Percentiles rank a stretch among this genome's conserved stretches.
These are phyloP conservation scores for Parthenolecanium corni DNA, from an alignment of 2,888 invertebrate genomes.

Conservation along the genomic window DNA sequence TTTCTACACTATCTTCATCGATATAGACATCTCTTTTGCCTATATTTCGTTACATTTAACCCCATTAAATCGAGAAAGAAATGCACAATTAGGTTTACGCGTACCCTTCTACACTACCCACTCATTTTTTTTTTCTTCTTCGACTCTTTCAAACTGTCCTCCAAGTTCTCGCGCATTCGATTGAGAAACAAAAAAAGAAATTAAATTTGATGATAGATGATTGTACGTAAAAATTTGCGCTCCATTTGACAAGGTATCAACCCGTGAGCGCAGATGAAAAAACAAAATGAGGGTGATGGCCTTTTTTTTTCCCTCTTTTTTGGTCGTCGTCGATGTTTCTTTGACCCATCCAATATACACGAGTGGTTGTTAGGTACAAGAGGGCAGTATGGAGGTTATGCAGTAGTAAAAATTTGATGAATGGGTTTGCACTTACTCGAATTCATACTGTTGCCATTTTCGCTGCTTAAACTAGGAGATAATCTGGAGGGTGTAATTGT, in stretches of 20 bases:
- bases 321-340: too few relatives aligned
- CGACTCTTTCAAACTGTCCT: too few relatives aligned
- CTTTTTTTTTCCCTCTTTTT: too few relatives aligned
- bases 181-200: not conserved
- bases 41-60: slow-evolving; percentile 4
- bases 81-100: too few relatives aligned
- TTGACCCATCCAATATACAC: not conserved
- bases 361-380: not conserved
- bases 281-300: too few relatives aligned
- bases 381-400: not conserved
- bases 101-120: too few relatives aligned
- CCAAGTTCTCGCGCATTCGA: not conserved
- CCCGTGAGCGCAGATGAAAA: too few relatives aligned
- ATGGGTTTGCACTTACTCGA: slow-evolving; percentile 10
- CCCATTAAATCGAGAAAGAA: not conserved
- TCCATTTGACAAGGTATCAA: too few relatives aligned
- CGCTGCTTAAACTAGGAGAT: slow-evolving; percentile 12
- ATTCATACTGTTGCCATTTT: slow-evolving; percentile 23
- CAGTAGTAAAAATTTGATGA: not conserved
- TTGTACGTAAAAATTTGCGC: not conserved
- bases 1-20: not conserved
- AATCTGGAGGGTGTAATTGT: slow-evolving; percentile 23
- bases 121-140: too few relatives aligned
- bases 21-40: not conserved
- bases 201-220: not conserved